Conservation (phyloP, 2,113 vertebrate species). For the Eupsittula cactorum region DNA sequence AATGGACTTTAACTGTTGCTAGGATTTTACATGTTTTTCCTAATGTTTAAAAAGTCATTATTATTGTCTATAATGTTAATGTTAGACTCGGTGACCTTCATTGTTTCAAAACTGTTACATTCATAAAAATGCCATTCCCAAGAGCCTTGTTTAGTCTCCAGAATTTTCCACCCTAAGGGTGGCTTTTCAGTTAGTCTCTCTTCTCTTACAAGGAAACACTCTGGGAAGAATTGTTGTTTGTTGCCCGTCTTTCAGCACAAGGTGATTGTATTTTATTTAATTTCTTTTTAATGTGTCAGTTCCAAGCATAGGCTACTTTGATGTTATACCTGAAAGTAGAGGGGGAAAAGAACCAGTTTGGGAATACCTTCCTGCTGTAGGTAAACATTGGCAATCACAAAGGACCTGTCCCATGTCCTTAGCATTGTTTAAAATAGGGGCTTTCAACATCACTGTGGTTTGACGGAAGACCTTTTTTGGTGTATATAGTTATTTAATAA, state of each 20-base stretch:
- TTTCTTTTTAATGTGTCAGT: not conserved
- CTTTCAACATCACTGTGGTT: not conserved
- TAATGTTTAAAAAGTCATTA: not conserved
- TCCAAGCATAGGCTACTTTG: not conserved
- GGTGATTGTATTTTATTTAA: not conserved
- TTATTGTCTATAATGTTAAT: not conserved
- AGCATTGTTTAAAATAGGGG: not conserved
- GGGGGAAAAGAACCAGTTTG: not conserved
- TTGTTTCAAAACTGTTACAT: not conserved
- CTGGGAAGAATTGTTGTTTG: not conserved
- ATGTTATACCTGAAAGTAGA: not conserved
- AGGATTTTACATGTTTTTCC: slow-evolving; percentile 4
- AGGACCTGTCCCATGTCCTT: not conserved
- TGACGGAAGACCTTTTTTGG: not conserved
- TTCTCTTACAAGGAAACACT: not conserved
- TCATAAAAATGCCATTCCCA: not conserved
- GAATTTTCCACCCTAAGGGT: not conserved
- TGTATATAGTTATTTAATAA: not conserved
- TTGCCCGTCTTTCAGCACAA: not conserved
- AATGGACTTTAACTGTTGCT: not conserved
- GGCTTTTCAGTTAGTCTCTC: not conserved
- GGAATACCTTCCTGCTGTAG: not conserved
- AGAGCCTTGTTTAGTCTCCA: not conserved
- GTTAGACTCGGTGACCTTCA: not conserved
- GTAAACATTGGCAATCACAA: not conserved